These are phyloP conservation scores for Megaceryle torquata DNA, from an alignment of 2,113 vertebrate genomes.

Conservation along the genomic window DNA sequence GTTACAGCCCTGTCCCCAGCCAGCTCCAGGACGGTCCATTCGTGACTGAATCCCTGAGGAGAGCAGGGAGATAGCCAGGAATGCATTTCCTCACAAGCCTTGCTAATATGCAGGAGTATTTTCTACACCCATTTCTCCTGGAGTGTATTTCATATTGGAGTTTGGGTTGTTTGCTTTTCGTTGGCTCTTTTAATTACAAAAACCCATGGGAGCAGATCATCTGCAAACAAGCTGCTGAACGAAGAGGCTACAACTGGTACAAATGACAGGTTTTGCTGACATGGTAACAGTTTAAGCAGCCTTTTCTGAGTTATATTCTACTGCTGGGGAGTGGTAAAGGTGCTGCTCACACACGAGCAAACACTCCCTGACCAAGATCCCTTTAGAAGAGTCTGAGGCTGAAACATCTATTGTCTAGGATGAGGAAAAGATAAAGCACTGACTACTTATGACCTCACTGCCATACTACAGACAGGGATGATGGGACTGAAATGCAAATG, in stretches of 20 bases:
- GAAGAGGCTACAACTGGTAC: neutral
- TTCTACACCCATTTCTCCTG: neutral
- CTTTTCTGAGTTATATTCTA: neutral
- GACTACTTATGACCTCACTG: neutral
- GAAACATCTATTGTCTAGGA: neutral
- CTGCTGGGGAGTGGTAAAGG: neutral
- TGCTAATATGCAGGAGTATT: neutral
- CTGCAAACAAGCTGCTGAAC: neutral
- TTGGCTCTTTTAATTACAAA: neutral
- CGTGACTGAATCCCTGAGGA: neutral
- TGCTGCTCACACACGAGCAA: neutral
- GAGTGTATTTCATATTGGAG: neutral
- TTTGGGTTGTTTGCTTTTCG: neutral
- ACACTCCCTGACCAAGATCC: neutral
- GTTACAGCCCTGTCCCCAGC: neutral
- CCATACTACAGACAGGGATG: neutral
- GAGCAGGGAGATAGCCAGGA: neutral
- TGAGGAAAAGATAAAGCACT: neutral
- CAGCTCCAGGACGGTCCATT: neutral
- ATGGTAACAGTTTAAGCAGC: neutral
- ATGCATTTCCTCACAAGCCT: neutral
- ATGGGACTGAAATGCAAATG: neutral
- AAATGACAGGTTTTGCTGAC: neutral
- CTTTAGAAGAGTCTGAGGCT: neutral
- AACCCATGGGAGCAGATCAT: neutral